Percentiles rank a stretch among this genome's conserved stretches.
Conservation (phyloP, 1,140 invertebrate species). For the Atta colombica region DNA sequence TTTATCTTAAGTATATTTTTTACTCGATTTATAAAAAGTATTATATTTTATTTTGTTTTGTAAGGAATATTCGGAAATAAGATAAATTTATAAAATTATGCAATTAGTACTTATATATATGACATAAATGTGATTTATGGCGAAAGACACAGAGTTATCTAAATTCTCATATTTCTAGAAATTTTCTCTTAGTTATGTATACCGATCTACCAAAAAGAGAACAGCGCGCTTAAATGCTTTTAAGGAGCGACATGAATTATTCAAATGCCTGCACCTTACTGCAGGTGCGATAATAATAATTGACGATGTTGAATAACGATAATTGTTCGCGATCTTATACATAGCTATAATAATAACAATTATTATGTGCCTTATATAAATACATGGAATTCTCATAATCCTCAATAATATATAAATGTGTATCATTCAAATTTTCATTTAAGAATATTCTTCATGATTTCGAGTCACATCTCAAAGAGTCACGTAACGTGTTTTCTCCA, state of each 20-base stretch:
- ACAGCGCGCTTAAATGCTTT: conserved; percentile 38
- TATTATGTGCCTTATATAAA: conserved; percentile 29
- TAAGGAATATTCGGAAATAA: not conserved
- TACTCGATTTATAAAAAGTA: not conserved
- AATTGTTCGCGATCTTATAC: conserved; percentile 64
- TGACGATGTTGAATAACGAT: conserved; percentile 66
- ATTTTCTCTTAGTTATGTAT: conserved; percentile 52
- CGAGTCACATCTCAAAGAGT: not conserved
- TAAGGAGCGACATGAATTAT: conserved; percentile 72
- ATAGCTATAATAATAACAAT: conserved; percentile 56
- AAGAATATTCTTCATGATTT: conserved; percentile 13
- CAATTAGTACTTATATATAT: conserved; percentile 21
- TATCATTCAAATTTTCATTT: conserved; percentile 17
- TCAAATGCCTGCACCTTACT: conserved; percentile 58
- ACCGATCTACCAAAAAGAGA: conserved; percentile 41
- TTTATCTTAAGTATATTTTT: not conserved
- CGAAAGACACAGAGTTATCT: conserved; percentile 26
- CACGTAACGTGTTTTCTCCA: not conserved
- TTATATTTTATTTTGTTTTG: not conserved
- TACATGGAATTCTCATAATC: conserved; percentile 21
- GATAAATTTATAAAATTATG: conserved; percentile 7
- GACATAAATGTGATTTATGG: conserved; percentile 62
- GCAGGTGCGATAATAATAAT: conserved; percentile 71
- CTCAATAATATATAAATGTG: not conserved
- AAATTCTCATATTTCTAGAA: conserved; percentile 44